phyloP scores from a whole-genome alignment of 2,888 invertebrate genomes.

The Hirudinaria manillensis region DNA sequence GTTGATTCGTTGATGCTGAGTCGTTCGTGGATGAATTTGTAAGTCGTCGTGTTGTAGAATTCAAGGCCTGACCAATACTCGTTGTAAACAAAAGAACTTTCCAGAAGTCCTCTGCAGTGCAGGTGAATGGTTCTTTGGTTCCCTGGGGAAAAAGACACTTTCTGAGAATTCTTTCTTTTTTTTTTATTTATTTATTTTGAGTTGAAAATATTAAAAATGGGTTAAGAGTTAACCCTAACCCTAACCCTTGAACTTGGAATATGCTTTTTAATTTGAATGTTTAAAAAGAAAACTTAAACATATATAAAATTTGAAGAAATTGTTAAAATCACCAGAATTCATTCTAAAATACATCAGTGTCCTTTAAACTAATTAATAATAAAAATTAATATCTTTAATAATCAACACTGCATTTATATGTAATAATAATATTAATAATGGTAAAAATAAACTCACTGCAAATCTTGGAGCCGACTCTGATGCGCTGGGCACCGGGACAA shows the following conservation, averaged over 20 bases:
- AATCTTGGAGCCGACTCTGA: slow-evolving; percentile 81
- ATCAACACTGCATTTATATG: not conserved
- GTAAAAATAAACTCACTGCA: slow-evolving; percentile 63
- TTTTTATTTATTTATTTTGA: too few species aligned
- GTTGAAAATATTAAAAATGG: too few species aligned
- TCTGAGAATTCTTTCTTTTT: too few species aligned
- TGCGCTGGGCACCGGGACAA: slow-evolving; percentile 69
- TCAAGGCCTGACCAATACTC: slow-evolving; percentile 80
- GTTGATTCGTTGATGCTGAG: slow-evolving; percentile 66
- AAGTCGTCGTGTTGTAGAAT: slow-evolving; percentile 68
- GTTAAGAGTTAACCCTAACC: too few species aligned
- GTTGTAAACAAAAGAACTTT: slow-evolving; percentile 54
- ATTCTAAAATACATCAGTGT: too few species aligned
- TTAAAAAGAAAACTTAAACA: too few species aligned
- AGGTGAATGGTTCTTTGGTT: slow-evolving; percentile 88
- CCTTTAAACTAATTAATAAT: too few species aligned
- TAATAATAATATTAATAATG: not conserved
- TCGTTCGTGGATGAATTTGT: slow-evolving; percentile 17
- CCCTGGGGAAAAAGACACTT: slow-evolving; percentile 57
- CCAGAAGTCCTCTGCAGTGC: slow-evolving; percentile 68
- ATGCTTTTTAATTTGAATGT: too few species aligned
- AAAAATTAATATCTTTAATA: too few species aligned
- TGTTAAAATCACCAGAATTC: too few species aligned
- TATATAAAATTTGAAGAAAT: too few species aligned
- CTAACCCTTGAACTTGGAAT: too few species aligned